Percentiles rank a stretch among this genome's conserved stretches.
Evolutionary conservation across 2,888 invertebrate genomes (phyloP).

Genomic region (Allophyes oxyacanthae): DNA sequence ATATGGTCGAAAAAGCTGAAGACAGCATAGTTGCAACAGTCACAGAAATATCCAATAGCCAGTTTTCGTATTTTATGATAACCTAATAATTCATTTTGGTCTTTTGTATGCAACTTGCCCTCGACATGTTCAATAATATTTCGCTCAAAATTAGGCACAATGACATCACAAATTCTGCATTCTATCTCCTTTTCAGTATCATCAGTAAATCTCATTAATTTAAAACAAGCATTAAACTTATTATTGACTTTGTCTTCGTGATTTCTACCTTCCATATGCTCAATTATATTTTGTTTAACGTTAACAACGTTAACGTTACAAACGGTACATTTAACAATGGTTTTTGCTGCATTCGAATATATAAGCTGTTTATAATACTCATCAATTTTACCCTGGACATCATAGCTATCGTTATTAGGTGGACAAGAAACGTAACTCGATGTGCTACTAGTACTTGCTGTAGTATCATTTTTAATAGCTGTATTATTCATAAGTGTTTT

Average conservation of each 20-base stretch:
- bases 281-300: background rate
- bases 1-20: constrained; percentile 10
- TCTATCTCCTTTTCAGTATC: background rate
- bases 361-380: background rate
- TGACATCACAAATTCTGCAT: constrained; percentile 3
- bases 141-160: background rate
- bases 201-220: background rate
- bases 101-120: background rate
- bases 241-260: background rate
- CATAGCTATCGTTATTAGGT: no score
- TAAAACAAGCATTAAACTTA: background rate
- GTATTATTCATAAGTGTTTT: background rate
- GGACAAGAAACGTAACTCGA: background rate
- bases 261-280: constrained; percentile 5
- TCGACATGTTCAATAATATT: constrained; percentile 17
- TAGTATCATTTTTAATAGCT: background rate
- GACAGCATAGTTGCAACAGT: background rate
- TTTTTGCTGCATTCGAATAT: background rate
- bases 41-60: background rate
- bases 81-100: background rate
- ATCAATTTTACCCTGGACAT: background rate
- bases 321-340: constrained; percentile 16
- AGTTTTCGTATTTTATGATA: background rate
- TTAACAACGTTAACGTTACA: background rate
- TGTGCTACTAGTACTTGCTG: background rate